Base-by-base conservation (phyloP, 2,797 vertebrate genomes). In the Agapornis canus region DNA sequence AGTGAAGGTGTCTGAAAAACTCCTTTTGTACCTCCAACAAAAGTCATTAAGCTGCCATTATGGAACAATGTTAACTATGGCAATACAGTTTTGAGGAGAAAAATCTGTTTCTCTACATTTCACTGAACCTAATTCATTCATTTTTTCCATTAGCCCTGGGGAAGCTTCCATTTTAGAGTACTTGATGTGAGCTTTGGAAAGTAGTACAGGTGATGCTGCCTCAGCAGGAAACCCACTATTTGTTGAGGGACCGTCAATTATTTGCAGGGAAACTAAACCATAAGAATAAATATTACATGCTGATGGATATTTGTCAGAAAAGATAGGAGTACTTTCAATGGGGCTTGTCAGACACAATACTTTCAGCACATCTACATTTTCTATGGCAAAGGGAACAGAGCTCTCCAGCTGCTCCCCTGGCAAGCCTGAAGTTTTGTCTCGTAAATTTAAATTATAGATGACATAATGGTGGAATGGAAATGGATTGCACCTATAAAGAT, bases 401-500 rank as follows among this genome's bases (percentile, higher is more conserved):
- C 15, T 54, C 93, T 97, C 96, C 97, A 97, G 97, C 96, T 98
- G 97, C 97, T 97, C 89, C 88, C 83, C 95, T 97, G 96, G 97
- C 95, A 97, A 97, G 94, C 94, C 84, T 97, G 71, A 94, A 97
- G 91, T 95, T 98, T 97, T 97, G 94, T 96, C 97, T 97, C 76
- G 82, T 98, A 97, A 96, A 97, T 97, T 97, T 98, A 97, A 98
- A 97, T 98, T 97, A 98, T 97, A 97, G 92, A 98, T 98, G 97
- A 97, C 95, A 97, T 97, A 96, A 95, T 96, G 94, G 94, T 94
- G 82, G 94, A 94, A 97, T 97, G 88, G 96, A 98, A 98, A 97
- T 94, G 95, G 94, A 98, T 97, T 97, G 86, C 96, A 97, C 94
- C 96, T 96, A 97, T 95, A 97, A 93, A 98, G 96, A 97, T 78